Conservation (phyloP, 2,888 invertebrate species). For the Epinotia demarniana region DNA sequence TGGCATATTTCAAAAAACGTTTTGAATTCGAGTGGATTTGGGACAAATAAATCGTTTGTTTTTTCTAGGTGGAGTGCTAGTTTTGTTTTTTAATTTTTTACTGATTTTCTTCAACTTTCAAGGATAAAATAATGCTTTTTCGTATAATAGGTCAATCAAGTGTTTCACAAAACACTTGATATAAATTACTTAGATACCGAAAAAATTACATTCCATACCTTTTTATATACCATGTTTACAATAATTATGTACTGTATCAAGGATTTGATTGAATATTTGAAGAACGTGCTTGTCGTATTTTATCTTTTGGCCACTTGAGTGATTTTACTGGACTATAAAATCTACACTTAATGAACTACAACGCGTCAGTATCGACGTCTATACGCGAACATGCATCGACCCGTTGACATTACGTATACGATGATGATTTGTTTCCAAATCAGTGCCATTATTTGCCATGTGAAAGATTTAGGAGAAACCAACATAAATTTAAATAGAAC, state of each 20-base stretch:
- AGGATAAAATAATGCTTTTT: no score
- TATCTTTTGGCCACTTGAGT: conserved; percentile 10
- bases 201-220: no score
- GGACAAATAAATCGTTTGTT: conserved; percentile 17
- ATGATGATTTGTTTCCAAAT: neutral
- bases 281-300: neutral
- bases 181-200: no score
- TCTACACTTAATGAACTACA: neutral
- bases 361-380: neutral
- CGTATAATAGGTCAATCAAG: no score
- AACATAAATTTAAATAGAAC: conserved; percentile 46
- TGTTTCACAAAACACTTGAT: no score
- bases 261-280: neutral
- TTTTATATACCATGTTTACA: no score
- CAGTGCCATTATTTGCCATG: conserved; percentile 48
- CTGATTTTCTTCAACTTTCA: neutral
- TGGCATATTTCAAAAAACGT: conserved; percentile 18
- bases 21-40: neutral
- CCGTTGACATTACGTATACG: neutral
- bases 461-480: conserved; percentile 56
- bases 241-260: no score
- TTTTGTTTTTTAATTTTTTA: neutral
- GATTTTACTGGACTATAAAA: conserved; percentile 27
- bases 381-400: conserved; percentile 10
- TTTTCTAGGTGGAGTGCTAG: neutral